Percentiles rank a stretch among this genome's conserved stretches.
phyloP scores from a whole-genome alignment of 35 echinoderm and acorn worm species.

The Ptychodera flava region DNA sequence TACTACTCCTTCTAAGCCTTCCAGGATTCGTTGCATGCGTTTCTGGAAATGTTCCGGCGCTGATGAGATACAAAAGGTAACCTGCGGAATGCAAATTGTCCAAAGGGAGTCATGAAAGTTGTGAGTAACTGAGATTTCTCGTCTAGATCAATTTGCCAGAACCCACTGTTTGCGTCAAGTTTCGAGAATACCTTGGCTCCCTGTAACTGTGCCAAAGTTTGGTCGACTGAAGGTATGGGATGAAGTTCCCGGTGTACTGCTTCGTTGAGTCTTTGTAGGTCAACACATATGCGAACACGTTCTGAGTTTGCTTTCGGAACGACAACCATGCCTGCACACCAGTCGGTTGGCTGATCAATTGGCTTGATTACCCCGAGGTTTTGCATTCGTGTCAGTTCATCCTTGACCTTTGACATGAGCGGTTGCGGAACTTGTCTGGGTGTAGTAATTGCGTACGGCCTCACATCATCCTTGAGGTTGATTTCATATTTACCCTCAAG shows the following conservation, averaged over 20 bases:
- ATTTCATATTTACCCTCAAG: constrained; percentile 9
- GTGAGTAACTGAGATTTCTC: constrained; percentile 15
- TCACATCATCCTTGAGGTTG: constrained; percentile 6
- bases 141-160: constrained; percentile 22
- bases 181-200: constrained; percentile 36
- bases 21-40: constrained; percentile 51
- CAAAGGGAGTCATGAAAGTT: constrained; percentile 61
- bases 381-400: constrained; percentile 11
- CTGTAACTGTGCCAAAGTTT: constrained; percentile 18
- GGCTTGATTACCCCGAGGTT: constrained; percentile 6
- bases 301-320: constrained; percentile 31
- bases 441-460: constrained; percentile 3
- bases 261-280: too few relatives aligned
- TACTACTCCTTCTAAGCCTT: constrained; percentile 31
- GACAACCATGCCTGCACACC: constrained; percentile 30
- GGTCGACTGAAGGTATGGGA: constrained; percentile 35
- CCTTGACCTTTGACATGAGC: background rate
- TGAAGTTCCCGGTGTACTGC: constrained; percentile 26
- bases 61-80: constrained; percentile 59
- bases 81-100: constrained; percentile 48
- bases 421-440: background rate
- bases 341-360: constrained; percentile 34
- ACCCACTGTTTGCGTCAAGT: constrained; percentile 38
- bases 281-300: constrained; percentile 37
- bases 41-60: constrained; percentile 55